Evolutionary conservation across 2,113 vertebrate genomes (phyloP).

Genomic region (Takifugu flavidus): DNA sequence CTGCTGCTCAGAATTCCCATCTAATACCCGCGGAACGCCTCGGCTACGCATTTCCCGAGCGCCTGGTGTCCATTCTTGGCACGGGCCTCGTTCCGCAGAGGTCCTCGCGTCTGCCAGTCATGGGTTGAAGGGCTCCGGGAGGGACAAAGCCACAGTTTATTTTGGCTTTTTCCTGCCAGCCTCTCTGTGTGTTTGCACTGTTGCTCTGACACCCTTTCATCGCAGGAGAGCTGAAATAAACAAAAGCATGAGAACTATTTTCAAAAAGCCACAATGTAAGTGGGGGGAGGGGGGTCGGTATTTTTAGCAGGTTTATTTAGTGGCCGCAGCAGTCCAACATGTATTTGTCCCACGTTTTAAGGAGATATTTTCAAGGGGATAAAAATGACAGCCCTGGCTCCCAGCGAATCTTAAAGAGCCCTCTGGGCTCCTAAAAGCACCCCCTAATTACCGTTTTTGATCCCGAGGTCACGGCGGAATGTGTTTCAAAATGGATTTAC

Average conservation of each 20-base stretch:
- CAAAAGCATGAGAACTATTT: slow-evolving; percentile 58
- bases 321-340: slow-evolving; percentile 55
- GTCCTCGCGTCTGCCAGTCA: slow-evolving; percentile 43
- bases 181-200: slow-evolving; percentile 52
- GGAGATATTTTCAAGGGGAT: slow-evolving; percentile 50
- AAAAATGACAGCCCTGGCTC: slow-evolving; percentile 49
- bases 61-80: slow-evolving; percentile 28
- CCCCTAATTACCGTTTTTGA: slow-evolving; percentile 69
- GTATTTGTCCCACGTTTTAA: slow-evolving; percentile 59
- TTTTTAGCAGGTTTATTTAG: slow-evolving; percentile 65
- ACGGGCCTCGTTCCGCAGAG: slow-evolving; percentile 31
- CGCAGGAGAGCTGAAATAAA: slow-evolving; percentile 57
- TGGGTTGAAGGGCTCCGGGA: slow-evolving; percentile 34
- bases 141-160: slow-evolving; percentile 59
- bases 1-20: slow-evolving; percentile 23
- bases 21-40: slow-evolving; percentile 32
- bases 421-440: slow-evolving; percentile 52
- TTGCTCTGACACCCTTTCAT: slow-evolving; percentile 62
- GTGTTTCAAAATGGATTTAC: slow-evolving; percentile 67
- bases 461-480: slow-evolving; percentile 68
- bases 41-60: slow-evolving; percentile 22
- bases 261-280: slow-evolving; percentile 20
- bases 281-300: slow-evolving; percentile 23
- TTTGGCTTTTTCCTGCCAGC: slow-evolving; percentile 57
- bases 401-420: slow-evolving; percentile 42